Percentiles rank a stretch among this genome's conserved stretches.
Evolutionary conservation across 2,888 invertebrate species (phyloP).

Genomic region (Drosophila testacea): DNA sequence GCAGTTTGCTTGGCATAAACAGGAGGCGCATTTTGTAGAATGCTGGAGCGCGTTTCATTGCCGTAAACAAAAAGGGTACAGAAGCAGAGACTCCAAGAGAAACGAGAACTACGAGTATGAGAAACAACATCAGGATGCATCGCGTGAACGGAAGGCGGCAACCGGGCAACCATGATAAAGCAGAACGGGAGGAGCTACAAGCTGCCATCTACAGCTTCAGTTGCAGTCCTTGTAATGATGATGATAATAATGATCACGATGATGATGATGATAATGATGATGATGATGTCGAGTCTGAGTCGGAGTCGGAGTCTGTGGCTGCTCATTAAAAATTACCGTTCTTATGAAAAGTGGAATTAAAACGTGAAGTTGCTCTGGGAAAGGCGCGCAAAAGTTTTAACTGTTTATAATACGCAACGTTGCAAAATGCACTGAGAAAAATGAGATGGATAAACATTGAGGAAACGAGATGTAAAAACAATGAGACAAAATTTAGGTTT

Average conservation of each 20-base stretch:
- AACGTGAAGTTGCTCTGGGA: conserved; percentile 63
- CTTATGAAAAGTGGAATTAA: conserved; percentile 78
- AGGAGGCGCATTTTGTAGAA: conserved; percentile 44
- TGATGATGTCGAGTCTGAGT: conserved; percentile 18
- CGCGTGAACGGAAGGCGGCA: conserved; percentile 50
- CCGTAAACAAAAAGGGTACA: conserved; percentile 73
- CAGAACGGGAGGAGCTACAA: conserved; percentile 26
- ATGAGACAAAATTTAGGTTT: conserved; percentile 11
- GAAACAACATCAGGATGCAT: conserved; percentile 65
- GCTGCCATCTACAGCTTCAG: conserved; percentile 32
- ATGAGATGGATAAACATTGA: conserved; percentile 10
- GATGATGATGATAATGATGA: conserved; percentile 12
- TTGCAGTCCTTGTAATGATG: conserved; percentile 17
- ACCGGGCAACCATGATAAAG: conserved; percentile 41
- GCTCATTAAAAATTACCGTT: conserved; percentile 82
- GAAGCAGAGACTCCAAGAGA: background rate
- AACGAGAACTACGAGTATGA: conserved; percentile 27
- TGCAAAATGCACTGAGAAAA: conserved; percentile 40
- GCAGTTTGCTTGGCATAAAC: conserved; percentile 13
- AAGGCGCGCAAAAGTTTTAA: conserved; percentile 71
- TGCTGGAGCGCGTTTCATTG: conserved; percentile 58
- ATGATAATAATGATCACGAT: background rate
- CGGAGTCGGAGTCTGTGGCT: conserved; percentile 31
- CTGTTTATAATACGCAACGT: conserved; percentile 79
- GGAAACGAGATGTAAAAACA: background rate